Percentiles rank a stretch among this genome's conserved stretches.
phyloP scores from a whole-genome alignment of 1,140 invertebrate species.

The Caenorhabditis brenneri region DNA sequence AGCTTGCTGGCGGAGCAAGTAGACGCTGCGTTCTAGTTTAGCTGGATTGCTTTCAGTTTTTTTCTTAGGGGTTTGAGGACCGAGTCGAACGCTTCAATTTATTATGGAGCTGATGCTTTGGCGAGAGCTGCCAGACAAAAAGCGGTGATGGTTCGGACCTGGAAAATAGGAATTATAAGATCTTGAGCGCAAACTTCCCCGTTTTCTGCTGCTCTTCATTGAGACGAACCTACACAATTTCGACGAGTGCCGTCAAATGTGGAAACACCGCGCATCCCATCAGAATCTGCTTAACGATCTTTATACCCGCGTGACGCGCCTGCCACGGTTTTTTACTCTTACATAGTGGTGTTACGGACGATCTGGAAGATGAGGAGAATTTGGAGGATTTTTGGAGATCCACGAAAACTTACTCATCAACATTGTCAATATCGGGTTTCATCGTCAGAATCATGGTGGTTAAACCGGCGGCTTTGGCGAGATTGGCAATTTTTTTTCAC shows the following conservation, averaged over 20 bases:
- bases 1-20: conserved; percentile 87
- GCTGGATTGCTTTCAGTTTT: conserved; percentile 73
- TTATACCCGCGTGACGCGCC: conserved; percentile 97
- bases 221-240: conserved; percentile 94
- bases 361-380: conserved; percentile 93
- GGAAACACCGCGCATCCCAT: conserved; percentile 99
- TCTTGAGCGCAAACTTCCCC: not conserved
- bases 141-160: conserved; percentile 90
- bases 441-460: conserved; percentile 99
- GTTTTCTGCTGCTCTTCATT: conserved; percentile 80
- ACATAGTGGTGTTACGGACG: too few relatives aligned
- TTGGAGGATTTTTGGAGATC: not conserved
- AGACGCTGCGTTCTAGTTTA: conserved; percentile 80
- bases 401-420: conserved; percentile 83
- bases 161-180: not conserved
- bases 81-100: conserved; percentile 99
- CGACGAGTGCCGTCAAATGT: conserved; percentile 94
- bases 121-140: conserved; percentile 88
- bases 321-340: conserved; percentile 99
- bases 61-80: conserved; percentile 99
- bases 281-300: conserved; percentile 99
- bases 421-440: conserved; percentile 99
- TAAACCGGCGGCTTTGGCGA: conserved; percentile 98
- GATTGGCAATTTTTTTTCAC: conserved; percentile 99
- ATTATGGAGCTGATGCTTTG: conserved; percentile 97